A percentile compares a stretch with the other conserved stretches of the same genome.
These are phyloP conservation scores for Rachycentron canadum DNA, from an alignment of 2,797 vertebrate species.

Conservation along the genomic window DNA sequence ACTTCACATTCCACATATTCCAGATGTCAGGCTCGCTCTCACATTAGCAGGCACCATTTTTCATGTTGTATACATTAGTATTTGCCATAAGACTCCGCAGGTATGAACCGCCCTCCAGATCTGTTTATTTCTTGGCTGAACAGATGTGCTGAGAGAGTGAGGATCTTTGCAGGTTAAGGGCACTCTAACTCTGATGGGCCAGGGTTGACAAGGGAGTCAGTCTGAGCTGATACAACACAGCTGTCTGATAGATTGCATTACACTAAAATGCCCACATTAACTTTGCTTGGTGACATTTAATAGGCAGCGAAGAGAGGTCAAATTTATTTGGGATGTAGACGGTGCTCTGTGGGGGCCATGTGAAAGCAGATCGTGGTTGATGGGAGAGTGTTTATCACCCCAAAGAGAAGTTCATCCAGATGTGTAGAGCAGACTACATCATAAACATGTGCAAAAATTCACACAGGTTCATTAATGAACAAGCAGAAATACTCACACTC, in stretches of 20 bases:
- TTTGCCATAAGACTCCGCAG: slow-evolving; percentile 46
- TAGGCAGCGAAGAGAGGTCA: slow-evolving; percentile 36
- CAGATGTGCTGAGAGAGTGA: slow-evolving; percentile 52
- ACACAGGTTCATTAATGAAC: slow-evolving; percentile 22
- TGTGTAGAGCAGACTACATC: slow-evolving; percentile 39
- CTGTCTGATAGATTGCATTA: slow-evolving; percentile 62
- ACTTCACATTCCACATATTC: slow-evolving; percentile 31
- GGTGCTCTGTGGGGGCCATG: slow-evolving; percentile 11
- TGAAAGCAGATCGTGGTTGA: slow-evolving; percentile 38
- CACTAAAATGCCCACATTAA: slow-evolving; percentile 42
- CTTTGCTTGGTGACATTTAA: slow-evolving; percentile 43
- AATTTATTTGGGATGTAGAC: slow-evolving; percentile 30
- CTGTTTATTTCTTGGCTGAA: slow-evolving; percentile 70
- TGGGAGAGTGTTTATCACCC: slow-evolving; percentile 14
- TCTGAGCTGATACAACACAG: slow-evolving; percentile 60
- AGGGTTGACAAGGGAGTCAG: slow-evolving; percentile 31
- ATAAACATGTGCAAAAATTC: slow-evolving; percentile 31
- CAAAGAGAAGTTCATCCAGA: slow-evolving; percentile 55
- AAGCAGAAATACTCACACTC: slow-evolving; percentile 11
- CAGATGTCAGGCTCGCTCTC: slow-evolving; percentile 19
- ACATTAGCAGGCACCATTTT: slow-evolving; percentile 58
- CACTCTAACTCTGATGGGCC: slow-evolving; percentile 44
- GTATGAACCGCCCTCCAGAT: slow-evolving; percentile 32
- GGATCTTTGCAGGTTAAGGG: slow-evolving; percentile 51
- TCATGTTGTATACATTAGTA: slow-evolving; percentile 50